A percentile compares a stretch with the other conserved stretches of the same genome.
Conservation (phyloP, 37 sponge, comb jelly and placozoan genomes). For the Amphimedon queenslandica region DNA sequence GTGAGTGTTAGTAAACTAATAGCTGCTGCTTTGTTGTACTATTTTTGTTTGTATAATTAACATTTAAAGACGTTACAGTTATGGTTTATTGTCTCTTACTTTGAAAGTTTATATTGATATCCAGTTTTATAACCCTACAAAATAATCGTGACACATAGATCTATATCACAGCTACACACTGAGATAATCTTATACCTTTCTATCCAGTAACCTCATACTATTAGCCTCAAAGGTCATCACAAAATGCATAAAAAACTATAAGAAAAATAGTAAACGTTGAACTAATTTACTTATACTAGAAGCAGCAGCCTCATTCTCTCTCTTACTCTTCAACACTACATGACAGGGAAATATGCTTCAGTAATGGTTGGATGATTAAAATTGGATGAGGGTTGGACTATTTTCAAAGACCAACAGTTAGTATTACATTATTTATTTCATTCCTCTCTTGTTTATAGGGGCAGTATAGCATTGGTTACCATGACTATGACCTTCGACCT, state of each 20-base stretch:
- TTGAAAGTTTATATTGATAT: background rate
- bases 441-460: constrained; percentile 38
- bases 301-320: constrained; percentile 41
- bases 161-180: background rate
- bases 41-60: too few species aligned
- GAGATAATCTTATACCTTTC: background rate
- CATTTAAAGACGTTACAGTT: too few species aligned
- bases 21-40: too few species aligned
- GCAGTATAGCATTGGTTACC: constrained; percentile 71
- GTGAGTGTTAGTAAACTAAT: too few species aligned
- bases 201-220: constrained; percentile 67
- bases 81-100: too few species aligned
- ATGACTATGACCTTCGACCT: constrained; percentile 66
- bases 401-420: constrained; percentile 69
- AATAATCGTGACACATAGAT: background rate
- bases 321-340: constrained; percentile 72
- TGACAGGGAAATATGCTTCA: constrained; percentile 86
- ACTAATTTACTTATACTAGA: constrained; percentile 34
- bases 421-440: background rate
- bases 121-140: background rate
- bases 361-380: constrained; percentile 86
- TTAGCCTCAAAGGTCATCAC: constrained; percentile 80
- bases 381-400: constrained; percentile 89
- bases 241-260: too few species aligned
- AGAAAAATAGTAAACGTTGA: too few species aligned